phyloP scores from a whole-genome alignment of 2,797 vertebrate genomes.

The Pteronotus mesoamericanus region DNA sequence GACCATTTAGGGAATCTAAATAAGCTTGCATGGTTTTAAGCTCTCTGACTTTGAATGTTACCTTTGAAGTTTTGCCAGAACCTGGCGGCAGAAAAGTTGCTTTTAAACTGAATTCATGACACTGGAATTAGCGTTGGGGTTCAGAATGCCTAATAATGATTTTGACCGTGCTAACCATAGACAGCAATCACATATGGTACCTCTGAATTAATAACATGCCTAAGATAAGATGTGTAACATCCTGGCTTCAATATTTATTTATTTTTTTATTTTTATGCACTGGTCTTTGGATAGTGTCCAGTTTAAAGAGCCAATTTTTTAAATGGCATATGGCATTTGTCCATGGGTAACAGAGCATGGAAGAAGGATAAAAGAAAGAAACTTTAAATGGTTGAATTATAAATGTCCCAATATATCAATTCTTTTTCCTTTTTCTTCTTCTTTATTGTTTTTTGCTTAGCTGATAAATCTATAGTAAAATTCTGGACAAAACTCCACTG shows the following conservation, averaged over 20 bases:
- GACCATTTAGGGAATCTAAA: slow-evolving; percentile 78
- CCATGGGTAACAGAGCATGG: slow-evolving; percentile 34
- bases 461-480: slow-evolving; percentile 20
- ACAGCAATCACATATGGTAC: slow-evolving; percentile 74
- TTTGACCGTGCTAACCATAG: slow-evolving; percentile 66
- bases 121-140: slow-evolving; percentile 75
- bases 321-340: slow-evolving; percentile 68
- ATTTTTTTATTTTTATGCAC: slow-evolving; percentile 76
- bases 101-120: slow-evolving; percentile 79
- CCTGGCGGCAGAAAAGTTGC: slow-evolving; percentile 66
- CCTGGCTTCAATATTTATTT: slow-evolving; percentile 73
- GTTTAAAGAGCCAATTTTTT: slow-evolving; percentile 68
- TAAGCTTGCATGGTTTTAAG: slow-evolving; percentile 76
- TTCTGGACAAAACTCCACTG: slow-evolving; percentile 24
- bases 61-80: slow-evolving; percentile 82
- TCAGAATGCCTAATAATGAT: slow-evolving; percentile 75
- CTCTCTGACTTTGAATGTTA: slow-evolving; percentile 78
- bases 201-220: slow-evolving; percentile 79
- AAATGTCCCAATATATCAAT: slow-evolving; percentile 18
- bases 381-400: background rate
- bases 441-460: background rate
- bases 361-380: background rate
- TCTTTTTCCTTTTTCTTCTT: background rate
- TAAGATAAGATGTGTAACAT: slow-evolving; percentile 79
- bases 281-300: slow-evolving; percentile 75